Conservation (phyloP, 2,113 vertebrate genomes). For the Regulus satrapa region DNA sequence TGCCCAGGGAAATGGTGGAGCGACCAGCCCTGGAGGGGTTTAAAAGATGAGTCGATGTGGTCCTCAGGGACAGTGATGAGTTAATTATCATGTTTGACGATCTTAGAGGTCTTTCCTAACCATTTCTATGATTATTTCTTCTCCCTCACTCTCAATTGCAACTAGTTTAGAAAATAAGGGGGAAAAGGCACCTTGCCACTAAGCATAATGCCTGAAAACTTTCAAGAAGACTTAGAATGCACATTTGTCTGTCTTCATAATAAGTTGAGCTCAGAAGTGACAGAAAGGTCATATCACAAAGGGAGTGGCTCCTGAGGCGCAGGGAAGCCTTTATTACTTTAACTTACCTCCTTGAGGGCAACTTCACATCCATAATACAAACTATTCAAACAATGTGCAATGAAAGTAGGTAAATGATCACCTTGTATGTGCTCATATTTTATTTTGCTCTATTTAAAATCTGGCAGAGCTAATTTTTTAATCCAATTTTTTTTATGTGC, state of each 20-base stretch:
- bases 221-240: constrained; percentile 12
- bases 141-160: neutral
- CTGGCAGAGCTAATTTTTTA: neutral
- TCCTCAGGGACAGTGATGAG: neutral
- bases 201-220: neutral
- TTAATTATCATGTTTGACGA: neutral
- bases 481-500: neutral
- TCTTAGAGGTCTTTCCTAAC: neutral
- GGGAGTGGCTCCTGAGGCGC: constrained; percentile 41
- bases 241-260: constrained; percentile 29
- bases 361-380: constrained; percentile 41
- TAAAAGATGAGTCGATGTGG: neutral
- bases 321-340: constrained; percentile 58
- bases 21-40: neutral
- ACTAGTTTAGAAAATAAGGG: neutral
- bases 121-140: neutral
- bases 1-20: neutral
- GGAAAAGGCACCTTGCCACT: neutral
- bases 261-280: constrained; percentile 35
- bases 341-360: constrained; percentile 42
- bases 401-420: constrained; percentile 13
- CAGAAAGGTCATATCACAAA: constrained; percentile 51
- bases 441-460: constrained; percentile 19
- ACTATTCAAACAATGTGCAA: constrained; percentile 4
- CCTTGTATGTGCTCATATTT: neutral